A percentile compares a stretch with the other conserved stretches of the same genome.
These are phyloP conservation scores for Empidonax alnorum DNA, from an alignment of 2,113 vertebrate species.

Conservation along the genomic window DNA sequence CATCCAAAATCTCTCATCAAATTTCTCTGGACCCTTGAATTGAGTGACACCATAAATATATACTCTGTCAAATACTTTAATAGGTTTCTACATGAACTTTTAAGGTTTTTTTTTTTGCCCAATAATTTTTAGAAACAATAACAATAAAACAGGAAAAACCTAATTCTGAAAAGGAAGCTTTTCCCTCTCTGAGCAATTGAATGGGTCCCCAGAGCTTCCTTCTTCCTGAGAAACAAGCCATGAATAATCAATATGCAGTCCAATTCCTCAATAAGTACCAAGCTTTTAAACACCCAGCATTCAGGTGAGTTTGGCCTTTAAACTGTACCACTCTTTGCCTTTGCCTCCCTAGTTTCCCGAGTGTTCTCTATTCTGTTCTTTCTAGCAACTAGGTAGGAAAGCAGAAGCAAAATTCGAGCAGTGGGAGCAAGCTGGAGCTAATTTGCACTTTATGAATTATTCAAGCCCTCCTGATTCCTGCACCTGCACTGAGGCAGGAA, in stretches of 20 bases:
- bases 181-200: neutral
- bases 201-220: conserved; percentile 11
- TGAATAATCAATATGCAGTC: conserved; percentile 42
- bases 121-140: conserved; percentile 21
- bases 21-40: neutral
- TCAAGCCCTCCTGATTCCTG: conserved; percentile 75
- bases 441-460: conserved; percentile 80
- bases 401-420: conserved; percentile 58
- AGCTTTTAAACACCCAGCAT: conserved; percentile 31
- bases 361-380: conserved; percentile 33
- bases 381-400: conserved; percentile 69
- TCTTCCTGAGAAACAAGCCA: conserved; percentile 13
- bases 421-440: conserved; percentile 58
- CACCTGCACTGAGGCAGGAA: conserved; percentile 80
- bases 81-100: neutral
- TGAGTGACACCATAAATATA: neutral
- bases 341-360: conserved; percentile 9
- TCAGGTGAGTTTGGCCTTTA: conserved; percentile 33
- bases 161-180: conserved; percentile 15
- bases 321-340: neutral
- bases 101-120: neutral
- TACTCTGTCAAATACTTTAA: neutral
- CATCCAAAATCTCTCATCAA: neutral
- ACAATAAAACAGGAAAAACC: neutral
- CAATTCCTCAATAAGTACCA: neutral